These are phyloP conservation scores for Chesias legatella DNA, from an alignment of 2,888 invertebrate species.

Conservation along the genomic window DNA sequence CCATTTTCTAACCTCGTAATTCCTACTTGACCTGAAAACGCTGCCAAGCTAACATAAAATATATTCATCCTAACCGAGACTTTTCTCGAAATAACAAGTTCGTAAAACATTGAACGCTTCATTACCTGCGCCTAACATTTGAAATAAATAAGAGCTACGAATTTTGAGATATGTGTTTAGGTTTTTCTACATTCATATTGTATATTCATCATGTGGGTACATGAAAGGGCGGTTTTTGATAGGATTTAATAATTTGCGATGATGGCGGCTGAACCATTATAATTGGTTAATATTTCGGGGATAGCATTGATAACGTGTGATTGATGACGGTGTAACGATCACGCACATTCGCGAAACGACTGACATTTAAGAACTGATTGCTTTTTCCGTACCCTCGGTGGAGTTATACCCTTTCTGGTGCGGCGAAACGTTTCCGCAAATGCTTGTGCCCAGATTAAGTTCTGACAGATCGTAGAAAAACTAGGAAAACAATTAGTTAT, in stretches of 20 bases:
- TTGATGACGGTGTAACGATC: slow-evolving; percentile 65
- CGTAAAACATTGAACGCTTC: slow-evolving; percentile 4
- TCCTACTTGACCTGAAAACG: slow-evolving; percentile 12
- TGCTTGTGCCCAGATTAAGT: not conserved
- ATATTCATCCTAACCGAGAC: slow-evolving; percentile 1
- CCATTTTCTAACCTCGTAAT: slow-evolving; percentile 10
- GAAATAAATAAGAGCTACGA: too few species aligned
- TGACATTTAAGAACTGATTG: slow-evolving; percentile 29
- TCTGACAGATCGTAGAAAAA: too few species aligned
- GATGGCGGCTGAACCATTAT: slow-evolving; percentile 50
- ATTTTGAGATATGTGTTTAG: not conserved
- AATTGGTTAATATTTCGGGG: slow-evolving; percentile 69
- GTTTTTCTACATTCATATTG: not conserved
- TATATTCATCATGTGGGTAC: slow-evolving; percentile 2
- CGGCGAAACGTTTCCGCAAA: slow-evolving; percentile 8
- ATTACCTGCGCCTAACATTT: not conserved
- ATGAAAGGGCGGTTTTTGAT: slow-evolving; percentile 26
- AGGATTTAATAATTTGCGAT: slow-evolving; percentile 53
- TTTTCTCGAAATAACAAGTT: slow-evolving; percentile 3
- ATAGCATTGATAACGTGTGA: slow-evolving; percentile 69
- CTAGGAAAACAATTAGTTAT: too few species aligned
- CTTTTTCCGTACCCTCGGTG: slow-evolving; percentile 15
- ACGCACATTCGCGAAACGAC: slow-evolving; percentile 32
- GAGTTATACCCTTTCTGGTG: slow-evolving; percentile 8
- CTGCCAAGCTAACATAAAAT: not conserved